Conservation (phyloP, 2,113 vertebrate species). For the Ammospiza caudacuta region DNA sequence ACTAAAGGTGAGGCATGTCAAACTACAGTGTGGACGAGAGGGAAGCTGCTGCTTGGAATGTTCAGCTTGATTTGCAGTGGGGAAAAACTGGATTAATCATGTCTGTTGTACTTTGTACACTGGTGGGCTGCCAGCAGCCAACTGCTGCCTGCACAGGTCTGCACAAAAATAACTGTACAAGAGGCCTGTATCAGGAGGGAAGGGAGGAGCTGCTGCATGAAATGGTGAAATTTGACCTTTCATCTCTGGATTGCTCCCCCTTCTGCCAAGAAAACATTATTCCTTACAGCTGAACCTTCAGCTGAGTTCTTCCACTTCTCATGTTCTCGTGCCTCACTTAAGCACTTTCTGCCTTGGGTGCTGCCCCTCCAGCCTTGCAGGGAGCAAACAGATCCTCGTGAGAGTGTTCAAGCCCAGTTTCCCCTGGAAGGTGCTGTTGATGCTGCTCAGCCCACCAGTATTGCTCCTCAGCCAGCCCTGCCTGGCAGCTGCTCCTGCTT, state of each 20-base stretch:
- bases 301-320: neutral
- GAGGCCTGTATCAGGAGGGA: neutral
- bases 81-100: slow-evolving; percentile 31
- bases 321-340: neutral
- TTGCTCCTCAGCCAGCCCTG: neutral
- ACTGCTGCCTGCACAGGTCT: neutral
- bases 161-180: neutral
- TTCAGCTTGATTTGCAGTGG: slow-evolving; percentile 2
- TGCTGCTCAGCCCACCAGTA: slow-evolving; percentile 33
- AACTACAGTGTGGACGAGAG: neutral
- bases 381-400: neutral
- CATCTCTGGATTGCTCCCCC: neutral
- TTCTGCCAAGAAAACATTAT: neutral
- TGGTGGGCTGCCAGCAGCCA: slow-evolving; percentile 52
- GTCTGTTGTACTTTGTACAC: slow-evolving; percentile 22
- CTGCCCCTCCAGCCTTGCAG: neutral
- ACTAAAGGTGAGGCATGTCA: neutral
- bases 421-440: neutral
- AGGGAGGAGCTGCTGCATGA: neutral
- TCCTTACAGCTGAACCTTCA: neutral
- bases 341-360: neutral
- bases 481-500: neutral
- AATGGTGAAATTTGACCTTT: neutral
- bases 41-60: neutral
- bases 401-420: neutral